These are phyloP conservation scores for Megamerina dolium DNA, from an alignment of 2,888 invertebrate genomes.

Conservation along the genomic window DNA sequence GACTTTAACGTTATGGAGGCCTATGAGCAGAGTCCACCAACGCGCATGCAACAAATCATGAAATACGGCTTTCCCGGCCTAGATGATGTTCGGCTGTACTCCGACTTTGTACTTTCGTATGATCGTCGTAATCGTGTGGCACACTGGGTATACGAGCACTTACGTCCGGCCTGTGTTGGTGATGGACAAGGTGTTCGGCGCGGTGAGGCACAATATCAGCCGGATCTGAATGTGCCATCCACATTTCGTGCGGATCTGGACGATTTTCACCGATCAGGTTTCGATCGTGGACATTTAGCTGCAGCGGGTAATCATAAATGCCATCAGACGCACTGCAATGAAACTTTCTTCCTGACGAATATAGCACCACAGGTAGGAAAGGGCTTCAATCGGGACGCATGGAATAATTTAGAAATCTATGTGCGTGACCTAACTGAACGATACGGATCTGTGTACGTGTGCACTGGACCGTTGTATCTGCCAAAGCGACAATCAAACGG, in stretches of 20 bases:
- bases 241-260: conserved; percentile 73
- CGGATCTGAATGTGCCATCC: conserved; percentile 74
- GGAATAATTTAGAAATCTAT: conserved; percentile 82
- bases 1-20: not conserved
- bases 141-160: conserved; percentile 94
- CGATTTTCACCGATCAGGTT: conserved; percentile 86
- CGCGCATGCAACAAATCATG: conserved; percentile 70
- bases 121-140: conserved; percentile 81
- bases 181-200: conserved; percentile 63
- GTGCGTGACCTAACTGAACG: conserved; percentile 65
- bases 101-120: conserved; percentile 87
- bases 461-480: conserved; percentile 83
- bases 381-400: conserved; percentile 84
- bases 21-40: not conserved
- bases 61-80: conserved; percentile 87
- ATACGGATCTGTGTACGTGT: conserved; percentile 76
- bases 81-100: conserved; percentile 77
- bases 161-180: conserved; percentile 66
- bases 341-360: conserved; percentile 88
- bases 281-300: conserved; percentile 91
- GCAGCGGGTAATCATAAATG: conserved; percentile 90
- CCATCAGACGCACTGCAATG: conserved; percentile 70
- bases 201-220: conserved; percentile 70
- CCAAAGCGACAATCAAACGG: conserved; percentile 62
- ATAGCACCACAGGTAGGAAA: conserved; percentile 93